phyloP scores from a whole-genome alignment of 64 coral and sea anemone genomes.

The Catalaphyllia jardinei region DNA sequence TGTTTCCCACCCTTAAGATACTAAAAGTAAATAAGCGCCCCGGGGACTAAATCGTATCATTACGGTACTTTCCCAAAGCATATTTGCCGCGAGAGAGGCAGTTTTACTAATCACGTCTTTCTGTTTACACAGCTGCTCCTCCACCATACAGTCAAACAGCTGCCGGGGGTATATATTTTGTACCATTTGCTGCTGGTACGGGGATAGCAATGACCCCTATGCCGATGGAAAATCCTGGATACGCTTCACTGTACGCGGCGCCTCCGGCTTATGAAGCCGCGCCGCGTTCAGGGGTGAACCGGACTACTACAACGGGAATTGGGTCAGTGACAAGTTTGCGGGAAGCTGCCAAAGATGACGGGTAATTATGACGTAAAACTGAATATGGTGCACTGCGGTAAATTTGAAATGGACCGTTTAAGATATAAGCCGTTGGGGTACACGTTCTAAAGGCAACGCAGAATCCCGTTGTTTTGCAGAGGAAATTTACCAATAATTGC shows the following conservation, averaged over 20 bases:
- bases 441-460: too few species aligned
- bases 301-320: conserved; percentile 62
- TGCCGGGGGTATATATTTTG: neutral
- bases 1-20: too few species aligned
- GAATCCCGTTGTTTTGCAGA: too few species aligned
- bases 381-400: too few species aligned
- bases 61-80: too few species aligned
- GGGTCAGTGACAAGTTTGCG: conserved; percentile 78
- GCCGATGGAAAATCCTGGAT: conserved; percentile 4
- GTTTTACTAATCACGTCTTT: neutral
- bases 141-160: conserved; percentile 64
- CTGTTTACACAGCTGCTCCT: conserved; percentile 35
- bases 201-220: neutral
- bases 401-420: too few species aligned
- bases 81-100: too few species aligned
- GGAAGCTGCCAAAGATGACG: conserved; percentile 20
- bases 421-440: too few species aligned
- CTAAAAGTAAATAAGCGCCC: too few species aligned
- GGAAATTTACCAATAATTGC: too few species aligned
- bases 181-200: conserved; percentile 7
- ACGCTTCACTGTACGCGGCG: conserved; percentile 58
- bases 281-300: neutral
- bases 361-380: neutral
- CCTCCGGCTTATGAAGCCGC: conserved; percentile 66
- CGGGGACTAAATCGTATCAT: too few species aligned